A percentile compares a stretch with the other conserved stretches of the same genome.
phyloP scores from a whole-genome alignment of 2,888 invertebrate species.

The Laspeyria flexula region DNA sequence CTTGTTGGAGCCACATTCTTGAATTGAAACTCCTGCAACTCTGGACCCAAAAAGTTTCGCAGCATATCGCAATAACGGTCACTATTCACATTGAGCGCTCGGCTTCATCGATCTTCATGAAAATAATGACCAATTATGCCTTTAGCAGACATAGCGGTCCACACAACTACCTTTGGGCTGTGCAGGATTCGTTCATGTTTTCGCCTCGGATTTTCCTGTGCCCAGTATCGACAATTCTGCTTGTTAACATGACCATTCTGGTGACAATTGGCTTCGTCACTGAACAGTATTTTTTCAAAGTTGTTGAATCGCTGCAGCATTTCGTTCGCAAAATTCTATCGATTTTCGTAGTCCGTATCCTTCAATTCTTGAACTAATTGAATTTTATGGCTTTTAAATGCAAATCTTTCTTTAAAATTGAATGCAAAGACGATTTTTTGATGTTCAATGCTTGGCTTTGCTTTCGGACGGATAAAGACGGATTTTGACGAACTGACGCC shows the following conservation, averaged over 20 bases:
- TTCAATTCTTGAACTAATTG: constrained; percentile 10
- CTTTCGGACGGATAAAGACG: constrained; percentile 24
- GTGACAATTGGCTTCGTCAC: constrained; percentile 30
- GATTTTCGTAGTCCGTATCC: constrained; percentile 8
- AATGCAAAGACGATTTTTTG: constrained; percentile 3
- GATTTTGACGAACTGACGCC: constrained; percentile 28
- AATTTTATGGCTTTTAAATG: constrained; percentile 12
- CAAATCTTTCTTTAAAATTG: constrained; percentile 11
- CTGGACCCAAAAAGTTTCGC: constrained; percentile 16
- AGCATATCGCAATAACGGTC: constrained; percentile 22
- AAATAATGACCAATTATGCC: constrained; percentile 20
- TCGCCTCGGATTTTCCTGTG: constrained; percentile 21
- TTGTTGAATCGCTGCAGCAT: constrained; percentile 24
- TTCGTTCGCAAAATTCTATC: constrained; percentile 4
- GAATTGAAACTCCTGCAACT: constrained; percentile 19
- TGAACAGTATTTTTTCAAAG: constrained; percentile 18
- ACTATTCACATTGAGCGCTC: constrained; percentile 26
- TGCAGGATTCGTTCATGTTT: constrained; percentile 4
- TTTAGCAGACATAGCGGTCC: constrained; percentile 20
- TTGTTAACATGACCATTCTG: constrained; percentile 20
- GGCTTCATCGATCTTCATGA: constrained; percentile 22
- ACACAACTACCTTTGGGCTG: not conserved
- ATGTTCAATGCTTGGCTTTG: constrained; percentile 16
- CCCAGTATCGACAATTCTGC: constrained; percentile 13
- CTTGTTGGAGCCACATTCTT: constrained; percentile 15